phyloP scores from a whole-genome alignment of 2,888 invertebrate genomes.

The Xanthia togata region DNA sequence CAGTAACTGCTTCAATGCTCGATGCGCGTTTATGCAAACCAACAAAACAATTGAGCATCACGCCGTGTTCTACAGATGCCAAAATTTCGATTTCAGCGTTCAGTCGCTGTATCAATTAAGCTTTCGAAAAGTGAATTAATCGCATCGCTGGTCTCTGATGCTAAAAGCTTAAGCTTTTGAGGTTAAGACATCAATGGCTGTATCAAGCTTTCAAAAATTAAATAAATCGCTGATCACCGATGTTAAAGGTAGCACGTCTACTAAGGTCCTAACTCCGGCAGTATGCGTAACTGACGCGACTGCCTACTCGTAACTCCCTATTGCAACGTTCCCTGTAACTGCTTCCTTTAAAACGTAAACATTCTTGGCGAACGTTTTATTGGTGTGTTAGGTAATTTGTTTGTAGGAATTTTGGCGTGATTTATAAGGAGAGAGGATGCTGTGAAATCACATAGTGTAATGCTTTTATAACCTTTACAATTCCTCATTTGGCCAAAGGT shows the following conservation, averaged over 20 bases:
- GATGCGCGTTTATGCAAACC: neutral
- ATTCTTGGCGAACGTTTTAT: constrained; percentile 52
- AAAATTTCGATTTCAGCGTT: neutral
- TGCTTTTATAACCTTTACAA: neutral
- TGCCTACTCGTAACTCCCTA: constrained; percentile 66
- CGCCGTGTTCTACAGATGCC: neutral
- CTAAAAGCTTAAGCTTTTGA: neutral
- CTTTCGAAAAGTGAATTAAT: neutral
- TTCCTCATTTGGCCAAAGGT: neutral
- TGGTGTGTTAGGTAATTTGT: constrained; percentile 46
- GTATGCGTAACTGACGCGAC: constrained; percentile 76
- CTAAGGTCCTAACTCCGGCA: constrained; percentile 56
- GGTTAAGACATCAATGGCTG: neutral
- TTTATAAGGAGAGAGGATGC: constrained; percentile 20
- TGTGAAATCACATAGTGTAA: neutral
- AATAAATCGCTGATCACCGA: neutral
- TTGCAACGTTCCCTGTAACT: constrained; percentile 65
- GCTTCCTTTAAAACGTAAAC: constrained; percentile 55
- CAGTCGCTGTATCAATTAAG: neutral
- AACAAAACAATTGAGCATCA: neutral
- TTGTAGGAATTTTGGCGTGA: constrained; percentile 37
- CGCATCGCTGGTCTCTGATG: neutral
- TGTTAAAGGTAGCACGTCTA: constrained; percentile 19
- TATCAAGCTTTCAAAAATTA: neutral
- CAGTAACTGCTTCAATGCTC: neutral